These are phyloP conservation scores for Chrysoperla carnea DNA, from an alignment of 1,140 invertebrate species.

Conservation along the genomic window DNA sequence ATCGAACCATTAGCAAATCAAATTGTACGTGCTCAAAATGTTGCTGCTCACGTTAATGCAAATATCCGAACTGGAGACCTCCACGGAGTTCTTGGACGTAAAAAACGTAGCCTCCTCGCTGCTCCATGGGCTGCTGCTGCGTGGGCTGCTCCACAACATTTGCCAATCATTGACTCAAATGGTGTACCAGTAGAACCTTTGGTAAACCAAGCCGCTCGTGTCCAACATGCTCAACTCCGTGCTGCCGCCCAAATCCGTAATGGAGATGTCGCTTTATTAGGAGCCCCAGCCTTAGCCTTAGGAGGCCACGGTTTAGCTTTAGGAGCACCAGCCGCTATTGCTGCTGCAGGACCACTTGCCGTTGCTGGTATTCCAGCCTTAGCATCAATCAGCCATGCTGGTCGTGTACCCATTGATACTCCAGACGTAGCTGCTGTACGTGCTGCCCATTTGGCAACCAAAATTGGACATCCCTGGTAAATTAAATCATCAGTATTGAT, in stretches of 20 bases:
- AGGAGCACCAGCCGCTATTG: slow-evolving; percentile 2
- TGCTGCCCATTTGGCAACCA: slow-evolving; percentile 29
- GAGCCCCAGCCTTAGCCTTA: slow-evolving; percentile 18
- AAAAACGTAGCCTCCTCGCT: not conserved
- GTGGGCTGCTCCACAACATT: slow-evolving; percentile 2
- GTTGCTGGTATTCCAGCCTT: not conserved
- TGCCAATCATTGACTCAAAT: slow-evolving; percentile 19
- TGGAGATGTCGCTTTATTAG: slow-evolving; percentile 14
- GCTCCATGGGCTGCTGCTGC: not conserved
- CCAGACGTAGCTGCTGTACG: slow-evolving; percentile 34
- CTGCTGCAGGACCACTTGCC: not conserved
- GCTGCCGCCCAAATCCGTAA: slow-evolving; percentile 4
- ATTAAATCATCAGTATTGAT: too few species aligned
- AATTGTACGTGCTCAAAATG: slow-evolving; percentile 5
- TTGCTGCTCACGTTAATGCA: not conserved
- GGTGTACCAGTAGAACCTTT: slow-evolving; percentile 33
- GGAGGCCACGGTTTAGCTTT: not conserved
- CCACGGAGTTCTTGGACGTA: not conserved
- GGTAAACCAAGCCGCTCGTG: slow-evolving; percentile 33
- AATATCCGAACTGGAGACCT: not conserved
- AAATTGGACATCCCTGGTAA: not conserved
- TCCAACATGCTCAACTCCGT: slow-evolving; percentile 28
- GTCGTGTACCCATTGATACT: slow-evolving; percentile 31
- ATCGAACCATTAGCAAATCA: slow-evolving; percentile 17
- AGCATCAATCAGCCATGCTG: not conserved